Evolutionary conservation across 1,140 invertebrate species (phyloP).

Genomic region (Proctacanthus coquilletti): DNA sequence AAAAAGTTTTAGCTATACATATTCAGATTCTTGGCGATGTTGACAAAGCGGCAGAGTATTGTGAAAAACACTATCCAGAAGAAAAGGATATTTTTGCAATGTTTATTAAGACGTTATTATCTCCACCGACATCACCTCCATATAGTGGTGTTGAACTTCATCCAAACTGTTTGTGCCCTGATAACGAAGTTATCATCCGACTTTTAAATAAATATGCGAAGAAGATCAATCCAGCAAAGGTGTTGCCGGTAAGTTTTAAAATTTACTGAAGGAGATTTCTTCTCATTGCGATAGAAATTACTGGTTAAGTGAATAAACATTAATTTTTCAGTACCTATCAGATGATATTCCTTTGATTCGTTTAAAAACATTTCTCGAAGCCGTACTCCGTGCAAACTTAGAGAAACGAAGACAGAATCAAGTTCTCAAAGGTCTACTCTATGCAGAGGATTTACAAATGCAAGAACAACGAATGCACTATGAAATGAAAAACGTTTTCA

Average conservation of each 20-base stretch:
- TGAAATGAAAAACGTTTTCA: constrained; percentile 62
- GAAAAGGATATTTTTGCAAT: constrained; percentile 48
- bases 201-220: constrained; percentile 68
- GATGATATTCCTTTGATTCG: constrained; percentile 54
- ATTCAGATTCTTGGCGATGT: constrained; percentile 67
- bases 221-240: constrained; percentile 63
- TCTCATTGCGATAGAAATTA: constrained; percentile 9
- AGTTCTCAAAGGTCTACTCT: constrained; percentile 63
- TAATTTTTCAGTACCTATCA: constrained; percentile 40
- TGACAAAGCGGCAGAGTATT: constrained; percentile 69
- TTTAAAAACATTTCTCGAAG: constrained; percentile 61
- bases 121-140: constrained; percentile 35
- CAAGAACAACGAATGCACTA: constrained; percentile 62
- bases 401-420: constrained; percentile 54
- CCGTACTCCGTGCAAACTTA: constrained; percentile 56
- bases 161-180: constrained; percentile 39
- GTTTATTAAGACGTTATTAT: constrained; percentile 46
- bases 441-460: constrained; percentile 68
- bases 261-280: too few relatives aligned
- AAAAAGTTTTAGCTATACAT: constrained; percentile 86
- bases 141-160: constrained; percentile 39
- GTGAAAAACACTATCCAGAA: constrained; percentile 48
- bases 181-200: constrained; percentile 59
- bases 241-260: constrained; percentile 29
- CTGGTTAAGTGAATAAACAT: constrained; percentile 41